Percentiles rank a stretch among this genome's conserved stretches.
phyloP scores from a whole-genome alignment of 2,888 invertebrate genomes.

The Phrixothrix hirtus region DNA sequence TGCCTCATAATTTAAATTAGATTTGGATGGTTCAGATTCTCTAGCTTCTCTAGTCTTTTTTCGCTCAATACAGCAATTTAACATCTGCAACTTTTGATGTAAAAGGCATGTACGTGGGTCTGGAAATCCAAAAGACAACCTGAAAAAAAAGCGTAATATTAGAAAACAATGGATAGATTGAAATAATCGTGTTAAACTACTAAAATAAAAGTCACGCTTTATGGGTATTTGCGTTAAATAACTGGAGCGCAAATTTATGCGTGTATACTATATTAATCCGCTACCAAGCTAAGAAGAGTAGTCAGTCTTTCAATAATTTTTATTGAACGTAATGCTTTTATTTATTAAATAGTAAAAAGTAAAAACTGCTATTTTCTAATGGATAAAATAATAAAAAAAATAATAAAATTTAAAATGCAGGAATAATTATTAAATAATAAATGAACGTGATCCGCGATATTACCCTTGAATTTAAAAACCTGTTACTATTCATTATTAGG shows the following conservation, averaged over 20 bases:
- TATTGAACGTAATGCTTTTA: too few species aligned
- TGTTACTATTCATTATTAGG: constrained; percentile 6
- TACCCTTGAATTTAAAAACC: neutral
- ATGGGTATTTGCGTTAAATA: constrained; percentile 20
- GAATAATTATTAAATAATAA: too few species aligned
- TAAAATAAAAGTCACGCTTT: constrained; percentile 14
- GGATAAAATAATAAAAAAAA: too few species aligned
- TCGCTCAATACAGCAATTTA: constrained; percentile 77
- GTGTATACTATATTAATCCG: too few species aligned
- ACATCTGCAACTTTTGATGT: constrained; percentile 91
- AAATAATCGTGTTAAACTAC: constrained; percentile 11
- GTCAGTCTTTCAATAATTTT: too few species aligned
- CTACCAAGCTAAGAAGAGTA: too few species aligned
- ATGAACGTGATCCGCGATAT: too few species aligned
- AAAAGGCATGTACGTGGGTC: constrained; percentile 88
- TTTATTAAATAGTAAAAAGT: too few species aligned
- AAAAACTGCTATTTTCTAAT: too few species aligned
- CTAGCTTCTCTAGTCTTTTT: constrained; percentile 60
- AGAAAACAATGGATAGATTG: neutral
- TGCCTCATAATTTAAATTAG: constrained; percentile 34
- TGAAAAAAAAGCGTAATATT: constrained; percentile 52
- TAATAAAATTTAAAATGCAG: too few species aligned
- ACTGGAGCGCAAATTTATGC: constrained; percentile 32
- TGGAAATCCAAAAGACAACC: constrained; percentile 79
- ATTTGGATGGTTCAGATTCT: constrained; percentile 36